Percentiles rank a stretch among this genome's conserved stretches.
phyloP scores from a whole-genome alignment of 2,113 vertebrate species.

The Geothlypis trichas region DNA sequence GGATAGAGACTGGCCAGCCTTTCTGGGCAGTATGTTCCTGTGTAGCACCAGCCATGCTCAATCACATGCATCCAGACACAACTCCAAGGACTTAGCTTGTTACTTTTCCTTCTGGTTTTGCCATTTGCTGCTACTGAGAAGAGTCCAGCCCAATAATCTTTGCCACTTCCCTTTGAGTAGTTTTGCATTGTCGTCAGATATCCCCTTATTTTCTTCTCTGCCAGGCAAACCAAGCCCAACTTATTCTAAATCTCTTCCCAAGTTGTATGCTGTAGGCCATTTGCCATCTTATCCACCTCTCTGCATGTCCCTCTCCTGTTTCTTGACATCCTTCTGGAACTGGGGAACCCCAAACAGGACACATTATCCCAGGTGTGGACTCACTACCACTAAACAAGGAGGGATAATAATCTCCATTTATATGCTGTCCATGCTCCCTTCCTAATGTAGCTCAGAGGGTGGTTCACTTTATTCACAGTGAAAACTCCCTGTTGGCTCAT shows the following conservation, averaged over 20 bases:
- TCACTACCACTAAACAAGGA: not conserved
- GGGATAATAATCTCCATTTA: not conserved
- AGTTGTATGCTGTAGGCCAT: not conserved
- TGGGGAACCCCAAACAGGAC: not conserved
- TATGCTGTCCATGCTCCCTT: not conserved
- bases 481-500: not conserved
- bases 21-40: not conserved
- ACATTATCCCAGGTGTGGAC: not conserved
- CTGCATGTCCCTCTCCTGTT: not conserved
- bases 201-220: not conserved
- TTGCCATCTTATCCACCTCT: not conserved
- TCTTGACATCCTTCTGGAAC: not conserved
- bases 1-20: not conserved
- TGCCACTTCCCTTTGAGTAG: not conserved
- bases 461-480: not conserved
- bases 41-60: not conserved
- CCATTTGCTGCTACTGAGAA: not conserved
- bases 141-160: not conserved
- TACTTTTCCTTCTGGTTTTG: not conserved
- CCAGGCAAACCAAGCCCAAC: not conserved
- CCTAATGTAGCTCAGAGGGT: not conserved
- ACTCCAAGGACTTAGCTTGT: not conserved
- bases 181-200: not conserved
- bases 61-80: not conserved
- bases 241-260: not conserved